Evolutionary conservation across 1,140 invertebrate genomes (phyloP), one percentile per base, ranked within the genome.

Genomic region (Venustaconcha ellipsiformis): DNA sequence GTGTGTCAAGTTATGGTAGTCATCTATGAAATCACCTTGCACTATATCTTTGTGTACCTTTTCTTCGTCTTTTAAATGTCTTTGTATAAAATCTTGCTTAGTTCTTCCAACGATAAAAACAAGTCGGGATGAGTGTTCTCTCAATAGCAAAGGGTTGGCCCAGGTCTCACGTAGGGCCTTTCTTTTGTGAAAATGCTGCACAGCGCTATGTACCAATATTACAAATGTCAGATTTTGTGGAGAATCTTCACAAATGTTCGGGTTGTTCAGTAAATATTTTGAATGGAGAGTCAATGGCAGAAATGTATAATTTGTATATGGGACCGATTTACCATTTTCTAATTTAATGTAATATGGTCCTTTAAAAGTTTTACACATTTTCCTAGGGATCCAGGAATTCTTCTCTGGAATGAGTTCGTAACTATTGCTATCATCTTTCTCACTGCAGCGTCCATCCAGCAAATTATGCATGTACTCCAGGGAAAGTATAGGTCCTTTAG

Each of bases 71-170:
- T 76, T 58, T 26, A 81, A 62, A 11, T 26, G 8, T 1, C 17
- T 23, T 48, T 81, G 70, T n/a, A 72, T 30, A 15, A 23, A 79
- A 0, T 66, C n/a, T 66, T 91, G 84, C 1, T 89, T 80, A 0
- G 92, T 90, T 20, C 88, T 88, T 14, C 95, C 95, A 18, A 95
- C 71, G 8, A 96, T 87, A 86, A 96, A 96, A 18, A 94, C 88
- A 48, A 83, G 64, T 26, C 79, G 69, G 11, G 84, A 64, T 11
- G 69, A 75, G 18, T 59, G 64, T 20, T 70, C 55, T 26, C 30
- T 62, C 67, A 78, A 78, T 18, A 60, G 59, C 1, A 18, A 30
- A 14, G 59, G 55, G 58, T 82, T 84, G 20, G 71, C 81, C 87
- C 88, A 88, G 2, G 86, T 85, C 60, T 81, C 63, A 18, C 87